phyloP scores from a whole-genome alignment of 2,113 vertebrate species.

The Gobius niger region DNA sequence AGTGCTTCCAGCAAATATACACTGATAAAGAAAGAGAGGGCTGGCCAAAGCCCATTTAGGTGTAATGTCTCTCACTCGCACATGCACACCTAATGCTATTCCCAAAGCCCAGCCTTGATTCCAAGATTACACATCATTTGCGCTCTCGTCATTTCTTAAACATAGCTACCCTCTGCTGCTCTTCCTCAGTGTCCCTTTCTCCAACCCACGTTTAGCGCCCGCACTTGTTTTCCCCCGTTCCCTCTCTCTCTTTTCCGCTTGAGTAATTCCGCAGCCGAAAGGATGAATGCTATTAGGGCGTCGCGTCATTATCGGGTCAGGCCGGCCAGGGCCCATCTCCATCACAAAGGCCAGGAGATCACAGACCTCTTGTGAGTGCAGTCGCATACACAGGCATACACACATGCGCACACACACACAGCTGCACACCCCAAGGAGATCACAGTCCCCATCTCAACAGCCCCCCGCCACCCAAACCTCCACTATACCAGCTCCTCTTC shows the following conservation, averaged over 20 bases:
- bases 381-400: constrained; percentile 10
- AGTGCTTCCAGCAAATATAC: constrained; percentile 78
- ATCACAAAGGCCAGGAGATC: constrained; percentile 79
- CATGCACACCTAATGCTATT: constrained; percentile 46
- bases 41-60: constrained; percentile 66
- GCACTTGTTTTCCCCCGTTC: constrained; percentile 31
- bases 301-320: constrained; percentile 76
- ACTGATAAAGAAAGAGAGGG: constrained; percentile 75
- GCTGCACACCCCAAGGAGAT: constrained; percentile 66
- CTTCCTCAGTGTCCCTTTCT: constrained; percentile 32
- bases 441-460: constrained; percentile 57
- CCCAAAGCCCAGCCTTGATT: constrained; percentile 56
- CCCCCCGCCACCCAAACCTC: constrained; percentile 37
- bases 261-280: constrained; percentile 74
- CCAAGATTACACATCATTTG: constrained; percentile 71
- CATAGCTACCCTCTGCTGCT: constrained; percentile 61
- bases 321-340: constrained; percentile 71
- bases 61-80: constrained; percentile 55
- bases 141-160: constrained; percentile 70
- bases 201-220: constrained; percentile 39
- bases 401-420: background rate
- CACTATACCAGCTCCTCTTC: constrained; percentile 60
- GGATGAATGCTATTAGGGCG: constrained; percentile 77
- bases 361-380: constrained; percentile 56
- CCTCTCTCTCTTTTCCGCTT: constrained; percentile 66